phyloP scores from a whole-genome alignment of 2,797 vertebrate genomes.

The Florisuga fusca region DNA sequence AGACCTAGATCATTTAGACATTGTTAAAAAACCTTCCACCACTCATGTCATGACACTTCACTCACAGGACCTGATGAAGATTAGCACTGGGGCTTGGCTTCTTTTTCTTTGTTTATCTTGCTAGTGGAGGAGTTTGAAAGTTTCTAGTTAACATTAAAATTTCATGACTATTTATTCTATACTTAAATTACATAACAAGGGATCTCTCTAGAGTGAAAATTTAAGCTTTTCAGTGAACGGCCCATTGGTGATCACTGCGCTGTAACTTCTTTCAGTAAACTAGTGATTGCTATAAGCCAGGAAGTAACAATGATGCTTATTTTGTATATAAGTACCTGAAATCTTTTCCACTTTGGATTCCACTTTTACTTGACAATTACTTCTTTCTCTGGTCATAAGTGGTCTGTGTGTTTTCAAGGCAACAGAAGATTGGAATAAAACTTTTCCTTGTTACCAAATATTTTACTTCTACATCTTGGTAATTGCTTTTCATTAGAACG shows the following conservation, averaged over 20 bases:
- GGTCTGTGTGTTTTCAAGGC: not conserved
- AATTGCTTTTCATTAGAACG: not conserved
- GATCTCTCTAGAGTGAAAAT: not conserved
- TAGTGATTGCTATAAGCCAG: not conserved
- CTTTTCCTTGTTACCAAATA: not conserved
- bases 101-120: not conserved
- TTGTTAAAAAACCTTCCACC: not conserved
- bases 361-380: not conserved
- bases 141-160: not conserved
- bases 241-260: not conserved
- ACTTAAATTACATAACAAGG: not conserved
- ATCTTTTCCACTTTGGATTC: not conserved
- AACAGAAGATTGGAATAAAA: not conserved
- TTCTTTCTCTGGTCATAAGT: not conserved
- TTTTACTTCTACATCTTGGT: not conserved
- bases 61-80: not conserved
- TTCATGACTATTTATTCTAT: not conserved
- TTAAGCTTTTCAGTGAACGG: not conserved
- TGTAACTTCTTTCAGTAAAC: not conserved
- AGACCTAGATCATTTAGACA: not conserved
- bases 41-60: not conserved
- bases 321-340: not conserved
- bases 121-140: not conserved
- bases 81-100: fast-evolving
- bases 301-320: not conserved